These are phyloP conservation scores for Ligdia adustata DNA, from an alignment of 2,888 invertebrate species.

Conservation along the genomic window DNA sequence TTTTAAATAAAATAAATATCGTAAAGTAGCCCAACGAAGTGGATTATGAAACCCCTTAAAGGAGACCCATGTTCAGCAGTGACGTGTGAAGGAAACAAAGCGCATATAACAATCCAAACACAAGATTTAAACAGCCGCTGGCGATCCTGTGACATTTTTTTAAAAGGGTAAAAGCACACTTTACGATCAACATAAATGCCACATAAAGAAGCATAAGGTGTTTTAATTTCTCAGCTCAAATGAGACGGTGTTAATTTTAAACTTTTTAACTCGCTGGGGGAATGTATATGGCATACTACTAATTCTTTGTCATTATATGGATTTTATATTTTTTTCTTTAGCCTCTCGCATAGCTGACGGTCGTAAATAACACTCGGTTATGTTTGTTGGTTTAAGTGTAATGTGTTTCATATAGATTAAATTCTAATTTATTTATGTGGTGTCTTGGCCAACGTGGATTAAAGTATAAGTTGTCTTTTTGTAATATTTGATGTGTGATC, in stretches of 20 bases:
- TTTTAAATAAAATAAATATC: too few species aligned
- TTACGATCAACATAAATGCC: constrained; percentile 79
- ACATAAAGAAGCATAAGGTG: constrained; percentile 80
- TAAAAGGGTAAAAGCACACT: constrained; percentile 68
- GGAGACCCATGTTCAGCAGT: too few species aligned
- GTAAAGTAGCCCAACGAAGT: too few species aligned
- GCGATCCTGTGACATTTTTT: constrained; percentile 60
- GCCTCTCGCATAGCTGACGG: constrained; percentile 54
- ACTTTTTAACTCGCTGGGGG: constrained; percentile 54
- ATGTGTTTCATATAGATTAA: constrained; percentile 72
- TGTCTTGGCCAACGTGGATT: constrained; percentile 47
- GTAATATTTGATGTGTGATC: constrained; percentile 37
- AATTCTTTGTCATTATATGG: constrained; percentile 76
- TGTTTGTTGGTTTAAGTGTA: constrained; percentile 76
- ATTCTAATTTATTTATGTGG: constrained; percentile 67
- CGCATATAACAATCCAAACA: too few species aligned
- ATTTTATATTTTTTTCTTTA: constrained; percentile 53
- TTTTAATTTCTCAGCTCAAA: constrained; percentile 80
- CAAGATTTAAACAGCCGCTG: constrained; percentile 20
- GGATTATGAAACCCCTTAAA: too few species aligned
- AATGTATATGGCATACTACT: constrained; percentile 58
- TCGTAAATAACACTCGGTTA: constrained; percentile 73
- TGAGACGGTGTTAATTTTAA: constrained; percentile 77
- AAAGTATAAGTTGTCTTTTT: constrained; percentile 42
- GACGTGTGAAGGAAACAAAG: too few species aligned